Evolutionary conservation across 2,888 invertebrate species (phyloP), one percentile per base, ranked within the genome.

Genomic region (Ornithoptera priamus): DNA sequence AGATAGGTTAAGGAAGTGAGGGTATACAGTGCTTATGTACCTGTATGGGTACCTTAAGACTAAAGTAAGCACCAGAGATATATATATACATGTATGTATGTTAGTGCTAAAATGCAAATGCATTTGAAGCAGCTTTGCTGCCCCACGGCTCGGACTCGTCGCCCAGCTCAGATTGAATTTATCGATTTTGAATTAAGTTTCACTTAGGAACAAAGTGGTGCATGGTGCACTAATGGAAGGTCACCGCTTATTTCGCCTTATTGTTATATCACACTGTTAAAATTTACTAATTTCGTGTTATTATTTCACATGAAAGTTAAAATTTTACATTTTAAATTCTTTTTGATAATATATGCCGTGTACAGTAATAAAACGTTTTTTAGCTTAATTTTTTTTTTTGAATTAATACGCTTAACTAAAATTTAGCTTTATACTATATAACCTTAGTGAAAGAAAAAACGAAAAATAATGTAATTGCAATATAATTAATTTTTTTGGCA

Each of bases 131-230:
- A 24, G 30, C 24, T 30, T 60, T 30, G 12, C 17, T 30, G 12
- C 24, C 17, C 58, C 22, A 18, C 18, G 30, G 1, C 59, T 17
- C 30, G 12, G 57, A n/a, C 53, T n/a, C 53, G 53, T 18, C 57
- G 50, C 36, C 50, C 30, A n/a, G 58, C 68, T 63, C 46, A 63
- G 68, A 68, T 68, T 68, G 62, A 57, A 17, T 62, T 36, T 68
- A 68, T 68, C 62, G 68, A 68, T 62, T 68, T 63, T 59, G 58
- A 57, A 68, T 68, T 68, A 68, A 30, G 63, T 63, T 68, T 68
- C 63, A 63, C 67, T 67, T 67, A 53, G 61, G 60, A 6, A 58
- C 22, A 58, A 18, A 66, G 59, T 50, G 36, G 39, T 66, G 66
- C 60, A 66, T 24, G 20, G n/a, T 46, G 56, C 62, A 60, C 65